Evolutionary conservation across 2,113 vertebrate genomes (phyloP), one percentile per base, ranked within the genome.

Genomic region (Romanogobio albipinnatus): DNA sequence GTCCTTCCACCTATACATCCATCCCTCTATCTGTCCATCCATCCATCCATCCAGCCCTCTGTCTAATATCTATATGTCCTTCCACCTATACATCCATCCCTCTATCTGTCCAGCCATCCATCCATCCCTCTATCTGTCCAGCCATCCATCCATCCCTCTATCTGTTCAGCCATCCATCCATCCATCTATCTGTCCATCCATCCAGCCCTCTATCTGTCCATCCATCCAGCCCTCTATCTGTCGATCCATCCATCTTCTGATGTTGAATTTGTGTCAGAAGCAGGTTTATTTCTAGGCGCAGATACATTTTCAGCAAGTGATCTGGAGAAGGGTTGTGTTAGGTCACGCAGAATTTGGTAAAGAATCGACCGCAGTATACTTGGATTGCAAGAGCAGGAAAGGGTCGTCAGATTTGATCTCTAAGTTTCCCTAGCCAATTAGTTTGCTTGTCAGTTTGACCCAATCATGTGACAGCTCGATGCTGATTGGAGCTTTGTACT

Each of bases 401-500:
- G 58, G 51, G 4, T 39, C 58, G 29, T 19, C 64, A 39, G 64
- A 39, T 68, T 36, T 56, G 17, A 19, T 68, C 17, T 4, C 11
- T 4, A 13, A 45, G 2, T 13, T 24, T 73, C 10, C 19, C 22
- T 14, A 45, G 5, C 10, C 70, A 13, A 24, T 73, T 45, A 77
- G 26, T 36, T 58, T 9, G 47, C 74, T 75, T 17, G 3, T 76
- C 51, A 33, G 4, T 22, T 36, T 36, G 75, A 39, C 5, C 53
- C 9, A 58, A 58, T 58, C 29, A 77, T 3, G n/a, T 7, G 9
- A 26, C 22, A 26, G 36, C 53, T 79, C 51, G 7, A 45, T 22
- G 26, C 62, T 71, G 64, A 82, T 70, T 71, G 47, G 64, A 29
- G 76, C 15, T 36, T n/a, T 39, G 33, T 36, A 85, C 96, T 92